phyloP scores from a whole-genome alignment of 2,888 invertebrate genomes.

The Sisyra nigra region DNA sequence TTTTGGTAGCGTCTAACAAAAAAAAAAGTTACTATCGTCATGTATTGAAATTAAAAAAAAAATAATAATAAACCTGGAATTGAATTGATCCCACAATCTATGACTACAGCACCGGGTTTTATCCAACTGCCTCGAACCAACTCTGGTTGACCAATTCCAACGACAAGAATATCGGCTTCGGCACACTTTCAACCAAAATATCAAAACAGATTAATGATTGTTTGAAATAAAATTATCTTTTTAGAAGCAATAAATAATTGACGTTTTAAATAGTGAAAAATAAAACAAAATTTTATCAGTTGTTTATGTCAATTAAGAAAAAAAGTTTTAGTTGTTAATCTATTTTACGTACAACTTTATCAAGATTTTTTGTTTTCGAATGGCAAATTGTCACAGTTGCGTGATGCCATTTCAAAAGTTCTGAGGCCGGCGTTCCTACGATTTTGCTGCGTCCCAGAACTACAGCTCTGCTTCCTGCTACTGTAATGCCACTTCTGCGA shows the following conservation, averaged over 20 bases:
- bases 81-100: slow-evolving; percentile 96
- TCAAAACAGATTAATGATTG: no score
- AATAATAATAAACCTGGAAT: slow-evolving; percentile 48
- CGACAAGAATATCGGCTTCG: slow-evolving; percentile 90
- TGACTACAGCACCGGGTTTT: slow-evolving; percentile 94
- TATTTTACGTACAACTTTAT: slow-evolving; percentile 40
- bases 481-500: slow-evolving; percentile 56
- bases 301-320: slow-evolving; percentile 17
- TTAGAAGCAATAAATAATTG: no score
- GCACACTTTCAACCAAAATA: slow-evolving; percentile 23
- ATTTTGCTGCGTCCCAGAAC: slow-evolving; percentile 96
- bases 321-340: no score
- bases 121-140: slow-evolving; percentile 92
- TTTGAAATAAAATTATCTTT: no score
- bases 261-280: no score
- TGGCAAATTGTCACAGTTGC: slow-evolving; percentile 97
- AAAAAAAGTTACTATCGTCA: not conserved
- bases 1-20: slow-evolving; percentile 53
- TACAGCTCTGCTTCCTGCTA: slow-evolving; percentile 75
- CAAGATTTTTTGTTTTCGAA: slow-evolving; percentile 76
- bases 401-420: slow-evolving; percentile 89
- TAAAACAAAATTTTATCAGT: no score
- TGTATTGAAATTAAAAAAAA: slow-evolving; percentile 5
- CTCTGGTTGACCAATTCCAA: slow-evolving; percentile 80
- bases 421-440: slow-evolving; percentile 90